Conservation (phyloP, 2,797 vertebrate species). For the Lerista edwardsae region DNA sequence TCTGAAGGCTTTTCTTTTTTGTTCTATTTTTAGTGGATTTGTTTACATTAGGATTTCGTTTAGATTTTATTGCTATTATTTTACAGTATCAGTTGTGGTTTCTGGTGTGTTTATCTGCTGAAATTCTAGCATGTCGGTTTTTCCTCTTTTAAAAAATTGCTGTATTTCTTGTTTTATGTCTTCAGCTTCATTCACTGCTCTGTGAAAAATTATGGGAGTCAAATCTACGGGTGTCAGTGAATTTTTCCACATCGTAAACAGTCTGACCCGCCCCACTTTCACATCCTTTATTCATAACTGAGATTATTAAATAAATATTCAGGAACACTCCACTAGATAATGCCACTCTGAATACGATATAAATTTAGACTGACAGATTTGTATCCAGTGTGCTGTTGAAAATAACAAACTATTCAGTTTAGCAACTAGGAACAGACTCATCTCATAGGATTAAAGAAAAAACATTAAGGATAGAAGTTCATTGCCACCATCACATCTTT, state of each 20-base stretch:
- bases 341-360: neutral
- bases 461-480: constrained; percentile 1
- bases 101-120: too few relatives aligned
- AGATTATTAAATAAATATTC: constrained; percentile 42
- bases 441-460: constrained; percentile 7
- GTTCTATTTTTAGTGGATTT: too few relatives aligned
- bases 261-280: neutral
- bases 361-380: constrained; percentile 27
- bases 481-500: constrained; percentile 20
- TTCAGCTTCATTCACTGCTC: too few relatives aligned
- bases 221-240: neutral
- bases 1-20: too few relatives aligned
- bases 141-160: too few relatives aligned
- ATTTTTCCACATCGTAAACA: neutral
- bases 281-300: neutral
- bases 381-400: constrained; percentile 13
- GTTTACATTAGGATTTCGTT: too few relatives aligned
- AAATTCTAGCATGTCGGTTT: too few relatives aligned
- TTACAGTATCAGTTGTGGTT: too few relatives aligned
- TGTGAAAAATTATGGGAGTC: constrained; percentile 5
- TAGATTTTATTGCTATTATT: too few relatives aligned
- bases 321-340: constrained; percentile 16
- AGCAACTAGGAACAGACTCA: neutral
- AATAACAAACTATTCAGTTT: neutral
- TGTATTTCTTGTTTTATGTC: too few relatives aligned